These are phyloP conservation scores for Cryptocephalus moraei DNA, from an alignment of 2,888 invertebrate species.

Conservation along the genomic window DNA sequence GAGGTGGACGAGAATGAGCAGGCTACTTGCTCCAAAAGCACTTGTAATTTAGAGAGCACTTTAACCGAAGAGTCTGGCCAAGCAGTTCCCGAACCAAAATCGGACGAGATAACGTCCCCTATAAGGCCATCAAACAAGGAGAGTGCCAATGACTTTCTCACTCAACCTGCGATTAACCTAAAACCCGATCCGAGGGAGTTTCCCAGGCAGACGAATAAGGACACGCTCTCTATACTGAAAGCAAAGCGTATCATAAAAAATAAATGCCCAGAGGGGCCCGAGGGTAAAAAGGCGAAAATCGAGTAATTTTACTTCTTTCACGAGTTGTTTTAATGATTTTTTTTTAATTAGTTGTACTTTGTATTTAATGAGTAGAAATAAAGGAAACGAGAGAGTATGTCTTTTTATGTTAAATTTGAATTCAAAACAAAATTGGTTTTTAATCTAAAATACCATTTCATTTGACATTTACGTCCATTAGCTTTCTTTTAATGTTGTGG, in stretches of 20 bases:
- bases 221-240: constrained; percentile 34
- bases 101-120: constrained; percentile 11
- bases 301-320: constrained; percentile 1
- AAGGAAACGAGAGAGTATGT: too few relatives aligned
- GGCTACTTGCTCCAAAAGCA: too few relatives aligned
- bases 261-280: constrained; percentile 26
- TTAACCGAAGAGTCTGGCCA: constrained; percentile 1
- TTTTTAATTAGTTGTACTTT: too few relatives aligned
- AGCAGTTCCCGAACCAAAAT: constrained; percentile 2
- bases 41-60: not conserved
- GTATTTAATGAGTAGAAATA: too few relatives aligned
- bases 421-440: too few relatives aligned
- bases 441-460: too few relatives aligned
- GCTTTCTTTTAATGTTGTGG: too few relatives aligned
- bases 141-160: constrained; percentile 16
- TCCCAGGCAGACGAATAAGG: constrained; percentile 27
- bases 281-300: constrained; percentile 26
- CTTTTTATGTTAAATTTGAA: too few relatives aligned
- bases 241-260: constrained; percentile 34
- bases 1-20: constrained; percentile 8
- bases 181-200: constrained; percentile 30
- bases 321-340: too few relatives aligned
- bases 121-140: constrained; percentile 22
- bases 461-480: too few relatives aligned
- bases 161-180: constrained; percentile 20